phyloP scores from a whole-genome alignment of 2,888 invertebrate genomes.

The Cheilosia vernalis region DNA sequence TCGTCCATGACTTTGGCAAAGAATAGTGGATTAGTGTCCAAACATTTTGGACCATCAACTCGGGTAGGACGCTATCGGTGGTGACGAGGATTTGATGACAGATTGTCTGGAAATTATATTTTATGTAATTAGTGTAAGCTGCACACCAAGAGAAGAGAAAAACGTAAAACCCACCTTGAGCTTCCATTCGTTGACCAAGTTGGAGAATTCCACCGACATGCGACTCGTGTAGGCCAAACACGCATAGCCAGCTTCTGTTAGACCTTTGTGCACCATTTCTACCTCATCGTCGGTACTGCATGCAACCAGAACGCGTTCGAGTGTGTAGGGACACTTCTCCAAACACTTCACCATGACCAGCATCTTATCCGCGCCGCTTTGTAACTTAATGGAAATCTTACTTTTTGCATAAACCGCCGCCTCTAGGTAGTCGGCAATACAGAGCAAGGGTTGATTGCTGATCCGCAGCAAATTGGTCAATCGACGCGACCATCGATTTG shows the following conservation, averaged over 20 bases:
- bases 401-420: constrained; percentile 89
- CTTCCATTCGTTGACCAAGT: constrained; percentile 77
- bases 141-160: neutral
- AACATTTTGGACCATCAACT: constrained; percentile 87
- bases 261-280: constrained; percentile 79
- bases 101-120: constrained; percentile 65
- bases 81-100: constrained; percentile 85
- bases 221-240: constrained; percentile 75
- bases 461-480: constrained; percentile 84
- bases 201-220: constrained; percentile 57
- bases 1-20: constrained; percentile 86
- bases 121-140: too few species aligned
- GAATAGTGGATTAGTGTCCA: constrained; percentile 89
- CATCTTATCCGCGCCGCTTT: constrained; percentile 76
- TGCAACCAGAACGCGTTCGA: constrained; percentile 86
- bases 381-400: constrained; percentile 83
- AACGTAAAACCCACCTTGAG: constrained; percentile 68
- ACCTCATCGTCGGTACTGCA: constrained; percentile 86
- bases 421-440: constrained; percentile 89
- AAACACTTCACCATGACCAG: constrained; percentile 35
- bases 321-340: constrained; percentile 82
- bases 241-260: constrained; percentile 76
- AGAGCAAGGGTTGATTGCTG: constrained; percentile 86
- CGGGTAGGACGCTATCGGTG: constrained; percentile 87
- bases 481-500: constrained; percentile 81